A percentile compares a stretch with the other conserved stretches of the same genome.
These are phyloP conservation scores for Daboia siamensis DNA, from an alignment of 2,113 vertebrate genomes.

Conservation along the genomic window DNA sequence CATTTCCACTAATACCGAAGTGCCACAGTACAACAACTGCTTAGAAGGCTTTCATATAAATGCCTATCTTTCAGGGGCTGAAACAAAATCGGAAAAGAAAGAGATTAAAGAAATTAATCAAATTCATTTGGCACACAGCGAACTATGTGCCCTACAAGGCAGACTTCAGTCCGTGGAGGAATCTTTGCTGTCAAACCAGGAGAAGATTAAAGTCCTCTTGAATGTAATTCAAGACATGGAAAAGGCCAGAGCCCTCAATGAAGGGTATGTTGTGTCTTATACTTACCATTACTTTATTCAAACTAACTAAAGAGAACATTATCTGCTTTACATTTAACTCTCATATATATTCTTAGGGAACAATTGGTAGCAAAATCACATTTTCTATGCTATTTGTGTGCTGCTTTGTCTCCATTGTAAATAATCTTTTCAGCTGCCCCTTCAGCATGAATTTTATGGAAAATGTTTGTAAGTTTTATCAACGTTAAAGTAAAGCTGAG, in stretches of 20 bases:
- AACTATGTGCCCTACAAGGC: constrained; percentile 78
- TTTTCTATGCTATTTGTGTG: neutral
- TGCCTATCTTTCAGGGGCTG: constrained; percentile 53
- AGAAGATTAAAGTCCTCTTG: constrained; percentile 98
- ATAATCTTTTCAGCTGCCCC: neutral
- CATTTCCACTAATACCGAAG: constrained; percentile 47
- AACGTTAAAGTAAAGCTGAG: neutral
- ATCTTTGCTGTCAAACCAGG: constrained; percentile 90
- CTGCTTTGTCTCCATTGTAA: neutral
- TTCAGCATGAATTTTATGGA: constrained; percentile 16
- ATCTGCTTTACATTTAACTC: constrained; percentile 36
- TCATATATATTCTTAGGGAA: neutral
- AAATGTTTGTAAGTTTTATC: neutral
- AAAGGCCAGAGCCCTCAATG: constrained; percentile 91
- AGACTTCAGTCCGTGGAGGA: constrained; percentile 91
- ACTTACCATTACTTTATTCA: constrained; percentile 3
- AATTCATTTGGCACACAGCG: constrained; percentile 61
- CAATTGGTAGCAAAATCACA: neutral
- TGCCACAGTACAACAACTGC: constrained; percentile 50
- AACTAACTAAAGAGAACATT: constrained; percentile 3
- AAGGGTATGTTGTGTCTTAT: constrained; percentile 81
- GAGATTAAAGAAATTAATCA: constrained; percentile 61
- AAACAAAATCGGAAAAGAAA: constrained; percentile 53
- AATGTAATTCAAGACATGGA: constrained; percentile 99
- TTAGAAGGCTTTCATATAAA: constrained; percentile 51